Evolutionary conservation across 2,888 invertebrate genomes (phyloP).

Genomic region (Cheilosia pagana): DNA sequence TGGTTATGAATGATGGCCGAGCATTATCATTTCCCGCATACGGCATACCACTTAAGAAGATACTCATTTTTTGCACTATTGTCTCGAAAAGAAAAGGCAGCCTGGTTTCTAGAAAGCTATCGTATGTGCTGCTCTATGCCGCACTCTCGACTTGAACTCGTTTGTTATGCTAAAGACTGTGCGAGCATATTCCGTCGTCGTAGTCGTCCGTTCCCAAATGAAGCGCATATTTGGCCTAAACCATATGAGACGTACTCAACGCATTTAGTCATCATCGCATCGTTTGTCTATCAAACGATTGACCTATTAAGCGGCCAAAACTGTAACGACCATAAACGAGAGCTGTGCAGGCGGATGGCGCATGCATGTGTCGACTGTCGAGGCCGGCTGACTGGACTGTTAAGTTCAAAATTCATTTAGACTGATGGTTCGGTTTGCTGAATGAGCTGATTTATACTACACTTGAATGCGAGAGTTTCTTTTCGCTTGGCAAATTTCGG

Average conservation of each 20-base stretch:
- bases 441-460: conserved; percentile 19
- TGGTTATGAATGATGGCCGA: conserved; percentile 57
- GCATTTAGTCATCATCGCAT: conserved; percentile 48
- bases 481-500: conserved; percentile 30
- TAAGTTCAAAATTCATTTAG: conserved; percentile 33
- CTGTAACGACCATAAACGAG: conserved; percentile 64
- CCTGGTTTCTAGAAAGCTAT: conserved; percentile 55
- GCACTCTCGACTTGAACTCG: conserved; percentile 35
- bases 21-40: conserved; percentile 60
- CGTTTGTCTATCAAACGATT: conserved; percentile 56
- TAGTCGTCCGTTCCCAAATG: conserved; percentile 47
- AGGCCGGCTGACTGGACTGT: conserved; percentile 53
- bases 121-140: neutral
- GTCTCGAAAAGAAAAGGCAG: conserved; percentile 47
- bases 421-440: conserved; percentile 19
- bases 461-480: conserved; percentile 43
- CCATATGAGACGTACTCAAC: conserved; percentile 10
- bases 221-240: conserved; percentile 37
- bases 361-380: conserved; percentile 46
- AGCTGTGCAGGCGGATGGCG: conserved; percentile 57
- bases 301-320: conserved; percentile 59
- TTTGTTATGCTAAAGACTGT: conserved; percentile 61
- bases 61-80: conserved; percentile 59
- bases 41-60: conserved; percentile 46
- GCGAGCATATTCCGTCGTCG: conserved; percentile 10